phyloP scores from a whole-genome alignment of 2,113 vertebrate species.

The Carollia perspicillata region DNA sequence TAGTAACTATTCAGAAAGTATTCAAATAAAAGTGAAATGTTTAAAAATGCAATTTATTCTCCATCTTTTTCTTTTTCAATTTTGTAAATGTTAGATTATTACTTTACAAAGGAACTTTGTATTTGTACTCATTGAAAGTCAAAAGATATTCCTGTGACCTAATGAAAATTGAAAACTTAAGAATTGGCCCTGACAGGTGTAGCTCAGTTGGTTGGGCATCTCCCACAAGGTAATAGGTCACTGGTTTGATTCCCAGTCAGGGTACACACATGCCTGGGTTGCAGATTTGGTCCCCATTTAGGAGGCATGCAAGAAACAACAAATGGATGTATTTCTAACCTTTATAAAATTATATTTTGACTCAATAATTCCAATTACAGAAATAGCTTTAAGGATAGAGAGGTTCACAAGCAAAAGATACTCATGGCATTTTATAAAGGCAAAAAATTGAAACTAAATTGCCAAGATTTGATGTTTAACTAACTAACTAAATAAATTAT shows the following conservation, averaged over 20 bases:
- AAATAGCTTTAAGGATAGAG: neutral
- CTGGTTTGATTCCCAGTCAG: too few relatives aligned
- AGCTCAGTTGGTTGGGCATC: too few relatives aligned
- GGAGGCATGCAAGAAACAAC: too few relatives aligned
- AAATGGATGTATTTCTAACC: neutral
- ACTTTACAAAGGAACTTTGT: slow-evolving; percentile 13
- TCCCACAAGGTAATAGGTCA: too few relatives aligned
- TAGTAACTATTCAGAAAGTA: neutral
- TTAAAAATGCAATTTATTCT: neutral
- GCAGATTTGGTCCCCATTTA: too few relatives aligned
- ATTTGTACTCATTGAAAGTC: neutral
- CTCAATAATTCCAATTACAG: neutral
- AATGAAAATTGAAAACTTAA: slow-evolving; percentile 52
- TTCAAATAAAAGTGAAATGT: neutral
- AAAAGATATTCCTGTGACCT: slow-evolving; percentile 16
- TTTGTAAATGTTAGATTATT: neutral
- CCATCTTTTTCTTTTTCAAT: neutral
- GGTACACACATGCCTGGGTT: too few relatives aligned
- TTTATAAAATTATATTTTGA: slow-evolving; percentile 40
- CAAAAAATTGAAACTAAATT: neutral
- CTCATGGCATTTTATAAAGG: neutral
- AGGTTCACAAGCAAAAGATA: neutral
- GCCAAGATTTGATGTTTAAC: neutral
- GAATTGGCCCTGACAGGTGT: neutral
- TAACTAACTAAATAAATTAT: neutral